Conservation (phyloP, 2,797 vertebrate genomes). For the Neosilurus mollespiculum region DNA sequence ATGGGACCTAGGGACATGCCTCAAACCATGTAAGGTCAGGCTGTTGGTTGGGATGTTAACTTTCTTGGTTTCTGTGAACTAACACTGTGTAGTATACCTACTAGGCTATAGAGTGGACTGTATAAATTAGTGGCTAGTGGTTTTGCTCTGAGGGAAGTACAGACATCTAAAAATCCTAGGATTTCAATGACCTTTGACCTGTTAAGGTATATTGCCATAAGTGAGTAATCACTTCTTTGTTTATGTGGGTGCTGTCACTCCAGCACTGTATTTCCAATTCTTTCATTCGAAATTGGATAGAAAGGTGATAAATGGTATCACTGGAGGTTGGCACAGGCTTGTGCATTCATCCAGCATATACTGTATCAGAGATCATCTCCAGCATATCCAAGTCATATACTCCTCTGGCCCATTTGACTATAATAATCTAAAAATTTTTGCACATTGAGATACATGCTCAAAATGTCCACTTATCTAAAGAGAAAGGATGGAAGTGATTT, state of each 20-base stretch:
- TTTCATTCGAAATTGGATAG: background rate
- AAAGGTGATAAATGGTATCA: background rate
- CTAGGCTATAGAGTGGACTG: background rate
- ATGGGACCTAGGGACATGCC: background rate
- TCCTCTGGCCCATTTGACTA: background rate
- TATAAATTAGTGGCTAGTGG: background rate
- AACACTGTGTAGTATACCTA: conserved; percentile 24
- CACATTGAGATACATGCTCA: background rate
- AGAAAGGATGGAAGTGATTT: background rate
- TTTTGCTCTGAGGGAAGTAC: background rate
- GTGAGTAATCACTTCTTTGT: background rate
- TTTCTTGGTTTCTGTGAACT: background rate
- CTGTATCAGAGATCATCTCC: background rate
- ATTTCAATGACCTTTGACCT: background rate
- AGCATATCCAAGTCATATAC: background rate
- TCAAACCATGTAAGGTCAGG: background rate
- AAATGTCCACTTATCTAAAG: background rate
- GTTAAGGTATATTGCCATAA: background rate
- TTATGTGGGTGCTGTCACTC: background rate
- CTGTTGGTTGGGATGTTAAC: background rate
- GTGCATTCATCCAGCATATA: background rate
- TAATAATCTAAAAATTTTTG: background rate
- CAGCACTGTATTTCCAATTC: background rate
- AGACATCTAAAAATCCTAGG: background rate
- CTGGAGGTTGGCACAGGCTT: background rate